Evolutionary conservation across 2,888 invertebrate species (phyloP), one percentile per base, ranked within the genome.

Genomic region (Bugulina stolonifera): DNA sequence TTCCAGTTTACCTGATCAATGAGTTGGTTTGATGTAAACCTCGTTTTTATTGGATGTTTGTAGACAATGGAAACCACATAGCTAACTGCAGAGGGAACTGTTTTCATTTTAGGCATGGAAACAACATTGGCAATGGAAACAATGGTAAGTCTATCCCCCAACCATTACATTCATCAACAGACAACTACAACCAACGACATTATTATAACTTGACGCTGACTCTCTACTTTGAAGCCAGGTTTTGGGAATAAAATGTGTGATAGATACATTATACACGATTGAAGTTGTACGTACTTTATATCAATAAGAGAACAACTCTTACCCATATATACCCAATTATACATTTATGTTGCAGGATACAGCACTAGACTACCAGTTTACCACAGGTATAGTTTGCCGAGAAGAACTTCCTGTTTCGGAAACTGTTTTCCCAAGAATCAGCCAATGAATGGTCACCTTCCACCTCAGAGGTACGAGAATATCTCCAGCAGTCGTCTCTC

Each of bases 81-180:
- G 64, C 29, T 14, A 64, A 64, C 64, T 64, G 64, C n/a, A 64
- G 27, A 64, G 64, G 64, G 2, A 64, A 64, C 32, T 64, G 64
- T 32, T 64, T 64, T 32, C 64, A 64, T 34, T 64, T 29, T 32
- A 64, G n/a, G 64, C 32, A 64, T 14, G 64, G 64, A 25, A 25
- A 29, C 14, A 22, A 64, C 64, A 25, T 32, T 64, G 64, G 64
- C 22, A 64, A 64, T n/a, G n/a, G 32, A 29, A 43, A 43, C 43
- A 5, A 43, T 10, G 43, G 43, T 43, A 43, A 5, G 43, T 43
- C n/a, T n/a, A n/a, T n/a, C n/a, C n/a, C n/a, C n/a, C n/a, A n/a
- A n/a, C n/a, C n/a, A n/a, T n/a, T n/a, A n/a, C n/a, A n/a, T n/a
- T n/a, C n/a, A n/a, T n/a, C n/a, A n/a, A n/a, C n/a, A n/a, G n/a